Percentiles rank a stretch among this genome's conserved stretches.
Conservation (phyloP, 2,888 invertebrate species). For the Philhelius pedissequus region DNA sequence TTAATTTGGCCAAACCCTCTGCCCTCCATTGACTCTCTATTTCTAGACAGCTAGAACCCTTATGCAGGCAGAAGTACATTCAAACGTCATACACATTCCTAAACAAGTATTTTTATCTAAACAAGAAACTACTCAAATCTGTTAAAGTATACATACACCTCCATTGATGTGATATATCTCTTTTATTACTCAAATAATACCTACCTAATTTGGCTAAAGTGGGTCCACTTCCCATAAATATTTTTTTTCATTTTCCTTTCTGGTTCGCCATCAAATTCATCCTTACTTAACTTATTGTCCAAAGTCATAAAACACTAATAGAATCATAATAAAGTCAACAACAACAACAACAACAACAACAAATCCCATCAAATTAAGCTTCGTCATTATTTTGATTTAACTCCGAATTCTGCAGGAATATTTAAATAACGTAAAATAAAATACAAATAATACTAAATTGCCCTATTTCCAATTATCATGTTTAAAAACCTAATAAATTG, state of each 20-base stretch:
- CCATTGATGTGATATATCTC: too few relatives aligned
- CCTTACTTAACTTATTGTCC: neutral
- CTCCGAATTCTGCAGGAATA: neutral
- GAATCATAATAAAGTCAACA: neutral
- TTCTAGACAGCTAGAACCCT: too few relatives aligned
- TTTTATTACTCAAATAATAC: too few relatives aligned
- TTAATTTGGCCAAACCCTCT: too few relatives aligned
- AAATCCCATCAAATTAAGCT: neutral
- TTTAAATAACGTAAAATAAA: neutral
- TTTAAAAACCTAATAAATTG: constrained; percentile 26
- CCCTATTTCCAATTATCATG: constrained; percentile 46
- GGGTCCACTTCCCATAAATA: neutral
- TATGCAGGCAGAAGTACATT: too few relatives aligned
- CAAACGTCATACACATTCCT: too few relatives aligned
- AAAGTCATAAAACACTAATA: neutral
- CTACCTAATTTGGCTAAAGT: neutral
- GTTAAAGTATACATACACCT: too few relatives aligned
- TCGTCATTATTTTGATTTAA: neutral
- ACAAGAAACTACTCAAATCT: too few relatives aligned
- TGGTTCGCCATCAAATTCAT: neutral
- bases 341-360: neutral
- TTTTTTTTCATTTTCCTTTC: neutral
- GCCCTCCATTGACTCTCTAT: too few relatives aligned
- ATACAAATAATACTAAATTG: constrained; percentile 2
- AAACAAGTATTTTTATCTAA: too few relatives aligned